A percentile compares a stretch with the other conserved stretches of the same genome.
Conservation (phyloP, 2,113 vertebrate genomes). For the Pseudopodoces humilis region DNA sequence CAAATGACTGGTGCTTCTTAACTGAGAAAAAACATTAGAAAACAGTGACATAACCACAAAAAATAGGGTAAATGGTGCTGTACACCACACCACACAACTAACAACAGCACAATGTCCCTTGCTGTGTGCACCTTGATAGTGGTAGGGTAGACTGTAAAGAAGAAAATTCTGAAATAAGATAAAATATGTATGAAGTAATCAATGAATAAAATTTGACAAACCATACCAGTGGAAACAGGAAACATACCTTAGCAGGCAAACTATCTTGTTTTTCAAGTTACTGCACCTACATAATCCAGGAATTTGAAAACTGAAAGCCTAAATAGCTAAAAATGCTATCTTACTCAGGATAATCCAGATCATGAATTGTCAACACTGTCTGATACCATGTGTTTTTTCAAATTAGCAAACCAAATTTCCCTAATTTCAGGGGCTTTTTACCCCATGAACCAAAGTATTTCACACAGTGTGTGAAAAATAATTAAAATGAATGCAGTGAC, state of each 20-base stretch:
- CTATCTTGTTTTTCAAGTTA: background rate
- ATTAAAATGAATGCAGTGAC: background rate
- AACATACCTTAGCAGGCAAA: background rate
- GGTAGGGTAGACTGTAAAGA: background rate
- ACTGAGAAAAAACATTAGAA: background rate
- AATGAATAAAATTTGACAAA: background rate
- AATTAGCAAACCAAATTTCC: background rate
- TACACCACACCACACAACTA: background rate
- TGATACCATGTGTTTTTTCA: background rate
- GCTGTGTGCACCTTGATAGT: background rate
- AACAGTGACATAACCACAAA: background rate
- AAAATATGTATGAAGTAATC: background rate
- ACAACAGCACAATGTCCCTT: background rate
- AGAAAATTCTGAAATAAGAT: background rate
- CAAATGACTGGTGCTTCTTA: background rate
- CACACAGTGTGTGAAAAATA: background rate
- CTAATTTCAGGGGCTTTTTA: background rate
- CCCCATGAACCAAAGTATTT: background rate
- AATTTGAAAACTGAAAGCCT: background rate
- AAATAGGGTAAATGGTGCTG: background rate
- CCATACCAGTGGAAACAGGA: background rate
- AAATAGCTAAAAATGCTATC: background rate
- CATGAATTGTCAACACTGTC: background rate
- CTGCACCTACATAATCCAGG: background rate
- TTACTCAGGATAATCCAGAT: background rate